phyloP scores from a whole-genome alignment of 2,888 invertebrate genomes.

The Micropterix aruncella region DNA sequence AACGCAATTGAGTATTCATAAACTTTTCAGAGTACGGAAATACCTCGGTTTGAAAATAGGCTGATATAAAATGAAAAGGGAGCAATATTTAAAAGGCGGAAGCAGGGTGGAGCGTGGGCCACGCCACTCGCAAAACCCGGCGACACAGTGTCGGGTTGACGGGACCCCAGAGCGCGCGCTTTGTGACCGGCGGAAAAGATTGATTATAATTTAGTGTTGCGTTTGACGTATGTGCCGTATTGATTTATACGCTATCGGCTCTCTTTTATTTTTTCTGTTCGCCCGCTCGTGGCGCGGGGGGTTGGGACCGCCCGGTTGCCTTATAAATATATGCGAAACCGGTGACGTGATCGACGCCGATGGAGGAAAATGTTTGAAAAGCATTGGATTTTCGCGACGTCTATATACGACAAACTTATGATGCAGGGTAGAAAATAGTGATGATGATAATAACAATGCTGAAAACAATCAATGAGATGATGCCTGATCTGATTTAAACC shows the following conservation, averaged over 20 bases:
- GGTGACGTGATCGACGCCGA: no score
- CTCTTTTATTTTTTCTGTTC: not conserved
- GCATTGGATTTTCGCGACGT: no score
- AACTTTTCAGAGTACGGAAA: no score
- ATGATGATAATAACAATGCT: no score
- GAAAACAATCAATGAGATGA: no score
- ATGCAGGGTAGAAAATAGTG: no score
- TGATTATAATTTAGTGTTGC: not conserved
- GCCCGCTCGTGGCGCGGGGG: not conserved
- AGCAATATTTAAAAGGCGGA: not conserved
- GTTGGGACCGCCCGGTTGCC: not conserved
- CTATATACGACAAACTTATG: no score
- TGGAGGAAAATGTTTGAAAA: no score
- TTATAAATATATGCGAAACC: not conserved
- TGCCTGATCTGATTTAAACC: no score
- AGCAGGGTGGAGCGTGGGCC: not conserved
- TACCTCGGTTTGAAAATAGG: no score
- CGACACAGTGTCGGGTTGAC: not conserved
- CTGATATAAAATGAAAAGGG: no score
- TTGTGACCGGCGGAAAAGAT: not conserved
- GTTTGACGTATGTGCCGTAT: not conserved
- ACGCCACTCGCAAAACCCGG: not conserved
- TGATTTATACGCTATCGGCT: not conserved
- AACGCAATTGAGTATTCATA: no score
- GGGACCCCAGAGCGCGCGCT: not conserved